Conservation (phyloP, 2,797 vertebrate species). For the Miichthys miiuy region DNA sequence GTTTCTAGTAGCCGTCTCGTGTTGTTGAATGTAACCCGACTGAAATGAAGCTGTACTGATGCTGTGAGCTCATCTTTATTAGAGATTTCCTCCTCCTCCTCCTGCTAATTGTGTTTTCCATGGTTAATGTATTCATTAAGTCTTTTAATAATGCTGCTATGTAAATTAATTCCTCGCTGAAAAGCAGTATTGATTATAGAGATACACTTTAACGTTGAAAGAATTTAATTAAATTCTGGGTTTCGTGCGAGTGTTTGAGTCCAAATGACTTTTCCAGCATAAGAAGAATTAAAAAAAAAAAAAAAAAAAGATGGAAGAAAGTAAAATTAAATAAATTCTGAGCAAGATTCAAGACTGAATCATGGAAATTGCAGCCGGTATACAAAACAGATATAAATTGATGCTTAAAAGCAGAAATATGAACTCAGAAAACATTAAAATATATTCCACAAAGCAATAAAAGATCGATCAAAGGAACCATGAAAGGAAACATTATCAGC, state of each 20-base stretch:
- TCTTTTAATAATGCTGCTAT: not conserved
- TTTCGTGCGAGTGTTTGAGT: not conserved
- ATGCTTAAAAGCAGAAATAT: not conserved
- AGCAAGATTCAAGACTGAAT: too few species aligned
- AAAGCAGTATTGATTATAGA: not conserved
- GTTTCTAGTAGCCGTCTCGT: not conserved
- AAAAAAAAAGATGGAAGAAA: not conserved
- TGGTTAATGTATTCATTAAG: not conserved
- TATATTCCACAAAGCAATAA: not conserved
- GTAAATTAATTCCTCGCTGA: not conserved
- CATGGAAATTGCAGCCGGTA: too few species aligned
- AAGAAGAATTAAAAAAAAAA: not conserved
- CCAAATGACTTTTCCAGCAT: not conserved
- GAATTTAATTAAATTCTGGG: not conserved
- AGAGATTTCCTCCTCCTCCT: not conserved
- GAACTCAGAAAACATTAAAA: conserved; percentile 1
- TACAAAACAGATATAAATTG: not conserved
- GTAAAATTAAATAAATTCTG: not conserved
- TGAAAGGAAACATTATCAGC: not conserved
- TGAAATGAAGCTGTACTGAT: not conserved
- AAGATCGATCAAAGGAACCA: not conserved
- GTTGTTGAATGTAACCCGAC: not conserved
- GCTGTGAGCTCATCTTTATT: conserved; percentile 5
- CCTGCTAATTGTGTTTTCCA: not conserved
- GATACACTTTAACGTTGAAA: not conserved